Percentiles rank a stretch among this genome's conserved stretches.
These are phyloP conservation scores for Brachyistius frenatus DNA, from an alignment of 2,113 vertebrate species.

Conservation along the genomic window DNA sequence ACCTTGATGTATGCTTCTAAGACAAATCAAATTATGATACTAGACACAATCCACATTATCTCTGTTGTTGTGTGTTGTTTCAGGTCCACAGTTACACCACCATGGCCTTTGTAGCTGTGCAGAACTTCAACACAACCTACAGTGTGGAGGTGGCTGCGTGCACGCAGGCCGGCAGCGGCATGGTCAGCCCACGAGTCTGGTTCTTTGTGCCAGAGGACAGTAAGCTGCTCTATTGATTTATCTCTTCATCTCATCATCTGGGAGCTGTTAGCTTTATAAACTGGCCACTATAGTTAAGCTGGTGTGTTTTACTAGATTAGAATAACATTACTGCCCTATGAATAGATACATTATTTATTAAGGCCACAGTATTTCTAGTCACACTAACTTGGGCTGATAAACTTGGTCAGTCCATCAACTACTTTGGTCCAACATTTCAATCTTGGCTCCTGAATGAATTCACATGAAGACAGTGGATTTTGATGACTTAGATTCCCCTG, in stretches of 20 bases:
- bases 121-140: conserved; percentile 89
- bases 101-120: conserved; percentile 62
- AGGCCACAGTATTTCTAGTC: background rate
- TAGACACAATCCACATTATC: background rate
- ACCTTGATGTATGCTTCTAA: background rate
- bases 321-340: background rate
- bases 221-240: conserved; percentile 76
- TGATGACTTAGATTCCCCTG: background rate
- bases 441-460: background rate
- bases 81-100: conserved; percentile 79
- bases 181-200: conserved; percentile 84
- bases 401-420: background rate
- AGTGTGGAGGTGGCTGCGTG: conserved; percentile 88
- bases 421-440: background rate
- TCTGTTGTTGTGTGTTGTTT: conserved; percentile 43
- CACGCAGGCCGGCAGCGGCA: conserved; percentile 90
- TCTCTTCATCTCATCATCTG: conserved; percentile 42
- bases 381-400: background rate
- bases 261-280: conserved; percentile 9
- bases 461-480: background rate
- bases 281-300: background rate
- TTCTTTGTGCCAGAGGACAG: conserved; percentile 86
- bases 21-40: background rate
- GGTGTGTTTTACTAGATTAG: background rate
- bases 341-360: background rate